A percentile compares a stretch with the other conserved stretches of the same genome.
Conservation (phyloP, 2,113 vertebrate species). For the Pseudorectes ferrugineus region DNA sequence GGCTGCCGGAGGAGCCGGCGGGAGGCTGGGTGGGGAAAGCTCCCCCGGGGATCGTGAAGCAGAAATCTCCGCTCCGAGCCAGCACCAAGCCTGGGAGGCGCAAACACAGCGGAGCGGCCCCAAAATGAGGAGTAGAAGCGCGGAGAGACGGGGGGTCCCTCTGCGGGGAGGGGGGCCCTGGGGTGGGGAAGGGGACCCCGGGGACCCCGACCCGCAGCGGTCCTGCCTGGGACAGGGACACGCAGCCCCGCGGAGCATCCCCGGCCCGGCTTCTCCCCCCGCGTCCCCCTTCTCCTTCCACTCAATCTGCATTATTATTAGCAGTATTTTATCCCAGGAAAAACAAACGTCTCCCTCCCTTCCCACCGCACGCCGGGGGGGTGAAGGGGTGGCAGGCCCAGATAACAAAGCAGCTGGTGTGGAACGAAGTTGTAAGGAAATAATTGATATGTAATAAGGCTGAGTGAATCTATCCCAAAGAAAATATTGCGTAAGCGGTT, state of each 20-base stretch:
- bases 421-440: slow-evolving; percentile 53
- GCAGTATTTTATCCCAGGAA: slow-evolving; percentile 51
- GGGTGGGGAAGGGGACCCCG: not conserved
- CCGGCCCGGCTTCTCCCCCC: not conserved
- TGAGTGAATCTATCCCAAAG: slow-evolving; percentile 68
- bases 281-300: not conserved
- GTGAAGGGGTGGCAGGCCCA: slow-evolving; percentile 16
- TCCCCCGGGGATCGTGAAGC: not conserved
- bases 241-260: not conserved
- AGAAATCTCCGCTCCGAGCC: not conserved
- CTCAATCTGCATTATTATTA: slow-evolving; percentile 39
- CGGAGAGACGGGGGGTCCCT: accelerated
- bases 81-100: not conserved
- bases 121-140: not conserved
- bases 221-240: not conserved
- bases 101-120: not conserved
- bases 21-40: not conserved
- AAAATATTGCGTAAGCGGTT: slow-evolving; percentile 73
- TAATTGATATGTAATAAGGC: slow-evolving; percentile 64
- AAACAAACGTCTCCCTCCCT: slow-evolving; percentile 54
- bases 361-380: not conserved
- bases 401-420: slow-evolving; percentile 69
- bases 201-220: accelerated
- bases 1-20: not conserved
- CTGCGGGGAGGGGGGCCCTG: accelerated